A percentile compares a stretch with the other conserved stretches of the same genome.
Conservation (phyloP, 2,113 vertebrate genomes). For the Dissostichus mawsoni region DNA sequence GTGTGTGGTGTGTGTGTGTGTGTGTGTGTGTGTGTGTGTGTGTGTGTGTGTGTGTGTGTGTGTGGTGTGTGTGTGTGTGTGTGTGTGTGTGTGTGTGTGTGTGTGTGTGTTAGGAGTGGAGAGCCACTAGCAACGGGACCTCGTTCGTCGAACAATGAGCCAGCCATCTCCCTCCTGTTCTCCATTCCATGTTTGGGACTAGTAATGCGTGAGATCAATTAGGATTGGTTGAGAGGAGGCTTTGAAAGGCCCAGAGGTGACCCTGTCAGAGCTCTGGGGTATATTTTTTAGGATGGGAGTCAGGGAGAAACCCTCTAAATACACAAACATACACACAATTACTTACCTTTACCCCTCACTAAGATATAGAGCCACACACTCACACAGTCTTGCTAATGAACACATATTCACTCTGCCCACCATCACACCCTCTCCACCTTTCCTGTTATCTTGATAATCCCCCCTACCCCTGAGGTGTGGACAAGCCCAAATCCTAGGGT, state of each 20-base stretch:
- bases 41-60: not conserved
- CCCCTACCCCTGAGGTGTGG: slow-evolving; percentile 81
- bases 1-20: no score
- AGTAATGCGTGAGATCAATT: slow-evolving; percentile 85
- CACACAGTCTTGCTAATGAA: slow-evolving; percentile 53
- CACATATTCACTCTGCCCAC: slow-evolving; percentile 45
- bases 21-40: no score
- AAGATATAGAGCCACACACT: slow-evolving; percentile 41
- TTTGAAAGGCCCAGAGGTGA: slow-evolving; percentile 82
- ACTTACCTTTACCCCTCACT: slow-evolving; percentile 29
- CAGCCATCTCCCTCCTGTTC: slow-evolving; percentile 74
- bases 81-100: slow-evolving; percentile 15
- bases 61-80: not conserved
- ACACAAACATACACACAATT: slow-evolving; percentile 56
- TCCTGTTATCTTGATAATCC: slow-evolving; percentile 81
- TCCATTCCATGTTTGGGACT: slow-evolving; percentile 79
- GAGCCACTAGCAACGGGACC: slow-evolving; percentile 67
- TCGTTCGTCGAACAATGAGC: slow-evolving; percentile 75
- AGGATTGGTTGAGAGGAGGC: slow-evolving; percentile 82
- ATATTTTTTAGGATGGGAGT: slow-evolving; percentile 60
- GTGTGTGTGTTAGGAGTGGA: slow-evolving; percentile 38
- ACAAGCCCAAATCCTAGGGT: slow-evolving; percentile 82
- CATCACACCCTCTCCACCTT: slow-evolving; percentile 79
- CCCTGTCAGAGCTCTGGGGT: slow-evolving; percentile 77
- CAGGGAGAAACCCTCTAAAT: slow-evolving; percentile 47